These are phyloP conservation scores for Plumapathes pennacea DNA, from an alignment of 92 coral and sea anemone genomes.

Conservation along the genomic window DNA sequence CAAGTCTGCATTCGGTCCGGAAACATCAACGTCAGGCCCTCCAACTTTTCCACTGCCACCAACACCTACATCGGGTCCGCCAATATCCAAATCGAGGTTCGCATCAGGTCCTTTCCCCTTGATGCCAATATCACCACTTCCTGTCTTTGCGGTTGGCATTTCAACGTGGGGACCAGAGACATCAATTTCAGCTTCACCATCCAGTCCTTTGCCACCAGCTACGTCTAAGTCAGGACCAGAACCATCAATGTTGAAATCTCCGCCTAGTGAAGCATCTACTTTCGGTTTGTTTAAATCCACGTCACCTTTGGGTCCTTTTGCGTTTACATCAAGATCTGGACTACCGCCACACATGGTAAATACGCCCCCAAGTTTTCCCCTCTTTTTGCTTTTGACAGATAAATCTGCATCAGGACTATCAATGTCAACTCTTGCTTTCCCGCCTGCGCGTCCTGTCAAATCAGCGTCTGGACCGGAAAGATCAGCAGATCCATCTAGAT, in stretches of 20 bases:
- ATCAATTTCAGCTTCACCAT: not conserved
- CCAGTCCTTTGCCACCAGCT: not conserved
- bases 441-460: not conserved
- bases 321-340: constrained; percentile 3
- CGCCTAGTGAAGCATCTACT: constrained; percentile 18
- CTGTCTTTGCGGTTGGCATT: constrained; percentile 20
- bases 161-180: constrained; percentile 11
- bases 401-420: constrained; percentile 1
- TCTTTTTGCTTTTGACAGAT: constrained; percentile 13
- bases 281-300: constrained; percentile 22
- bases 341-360: constrained; percentile 14
- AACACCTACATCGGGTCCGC: constrained; percentile 1
- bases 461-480: constrained; percentile 17
- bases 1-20: not conserved
- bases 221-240: constrained; percentile 22
- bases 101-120: constrained; percentile 1
- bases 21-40: constrained; percentile 3
- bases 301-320: not conserved
- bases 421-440: not conserved
- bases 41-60: not conserved
- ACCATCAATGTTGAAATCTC: constrained; percentile 2
- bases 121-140: not conserved
- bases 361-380: constrained; percentile 3
- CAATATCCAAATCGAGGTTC: constrained; percentile 4
- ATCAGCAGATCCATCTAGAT: constrained; percentile 26